These are phyloP conservation scores for Caenorhabditis wallacei DNA, from an alignment of 2,888 invertebrate species.

Conservation along the genomic window DNA sequence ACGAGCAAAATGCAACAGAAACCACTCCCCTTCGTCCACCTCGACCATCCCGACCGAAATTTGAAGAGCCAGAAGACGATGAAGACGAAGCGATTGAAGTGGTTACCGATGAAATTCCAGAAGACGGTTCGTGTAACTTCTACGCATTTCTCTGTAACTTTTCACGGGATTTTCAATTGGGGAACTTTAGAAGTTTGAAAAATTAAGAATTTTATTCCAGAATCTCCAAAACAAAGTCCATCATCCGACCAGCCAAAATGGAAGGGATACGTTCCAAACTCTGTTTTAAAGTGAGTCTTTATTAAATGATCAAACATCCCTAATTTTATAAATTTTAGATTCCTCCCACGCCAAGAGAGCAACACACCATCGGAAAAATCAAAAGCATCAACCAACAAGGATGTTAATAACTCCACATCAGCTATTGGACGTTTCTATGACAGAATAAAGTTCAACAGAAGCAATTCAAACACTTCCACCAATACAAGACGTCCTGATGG, in stretches of 20 bases:
- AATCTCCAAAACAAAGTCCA: conserved; percentile 7
- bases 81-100: conserved; percentile 45
- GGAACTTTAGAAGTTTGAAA: background rate
- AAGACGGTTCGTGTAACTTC: conserved; percentile 23
- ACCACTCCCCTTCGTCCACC: conserved; percentile 62
- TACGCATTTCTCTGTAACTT: conserved; percentile 7
- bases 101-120: conserved; percentile 16
- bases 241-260: conserved; percentile 51
- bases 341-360: conserved; percentile 46
- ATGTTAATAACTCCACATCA: conserved; percentile 38
- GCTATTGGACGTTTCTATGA: conserved; percentile 56
- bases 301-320: background rate
- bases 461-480: conserved; percentile 38
- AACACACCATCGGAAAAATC: conserved; percentile 57
- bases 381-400: conserved; percentile 38
- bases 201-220: background rate
- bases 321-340: conserved; percentile 32
- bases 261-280: conserved; percentile 55
- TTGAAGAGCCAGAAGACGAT: conserved; percentile 51
- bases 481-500: conserved; percentile 34
- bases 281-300: conserved; percentile 44
- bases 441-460: conserved; percentile 49
- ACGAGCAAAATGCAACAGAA: conserved; percentile 46
- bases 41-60: conserved; percentile 49
- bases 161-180: too few species aligned